A percentile compares a stretch with the other conserved stretches of the same genome.
phyloP scores from a whole-genome alignment of 2,113 vertebrate species.

The Gymnocephalus cernua region DNA sequence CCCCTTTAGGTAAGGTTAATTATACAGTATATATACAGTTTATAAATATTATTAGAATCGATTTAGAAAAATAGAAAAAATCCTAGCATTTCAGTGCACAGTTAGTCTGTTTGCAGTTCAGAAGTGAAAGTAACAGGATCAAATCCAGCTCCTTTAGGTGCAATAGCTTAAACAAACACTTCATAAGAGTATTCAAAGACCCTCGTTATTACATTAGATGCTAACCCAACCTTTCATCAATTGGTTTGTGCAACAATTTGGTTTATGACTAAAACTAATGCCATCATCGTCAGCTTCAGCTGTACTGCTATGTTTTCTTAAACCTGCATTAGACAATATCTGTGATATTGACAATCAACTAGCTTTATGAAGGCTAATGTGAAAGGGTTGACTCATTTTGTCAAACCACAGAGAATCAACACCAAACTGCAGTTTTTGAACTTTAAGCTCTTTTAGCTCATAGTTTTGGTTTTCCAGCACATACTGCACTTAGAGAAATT shows the following conservation, averaged over 20 bases:
- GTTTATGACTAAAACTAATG: not conserved
- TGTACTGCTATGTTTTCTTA: not conserved
- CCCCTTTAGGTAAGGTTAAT: not conserved
- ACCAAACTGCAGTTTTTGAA: not conserved
- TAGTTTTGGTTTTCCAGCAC: not conserved
- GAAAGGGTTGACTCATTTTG: too few species aligned
- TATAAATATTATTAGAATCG: not conserved
- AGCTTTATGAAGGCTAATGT: not conserved
- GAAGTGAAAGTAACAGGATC: not conserved
- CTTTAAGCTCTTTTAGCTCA: not conserved
- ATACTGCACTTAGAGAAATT: not conserved
- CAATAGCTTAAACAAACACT: not conserved
- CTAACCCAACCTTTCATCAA: not conserved
- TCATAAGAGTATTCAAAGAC: not conserved
- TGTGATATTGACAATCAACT: not conserved
- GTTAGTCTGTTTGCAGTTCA: not conserved
- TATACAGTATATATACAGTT: not conserved
- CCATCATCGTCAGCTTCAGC: not conserved
- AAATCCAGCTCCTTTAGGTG: not conserved
- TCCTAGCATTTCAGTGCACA: not conserved
- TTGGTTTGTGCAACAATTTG: not conserved
- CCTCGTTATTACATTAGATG: not conserved
- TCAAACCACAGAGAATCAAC: not conserved
- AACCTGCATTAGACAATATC: not conserved
- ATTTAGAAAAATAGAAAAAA: not conserved